Base-by-base conservation (phyloP, 2,888 invertebrate genomes). In the Eurytoma californica region DNA sequence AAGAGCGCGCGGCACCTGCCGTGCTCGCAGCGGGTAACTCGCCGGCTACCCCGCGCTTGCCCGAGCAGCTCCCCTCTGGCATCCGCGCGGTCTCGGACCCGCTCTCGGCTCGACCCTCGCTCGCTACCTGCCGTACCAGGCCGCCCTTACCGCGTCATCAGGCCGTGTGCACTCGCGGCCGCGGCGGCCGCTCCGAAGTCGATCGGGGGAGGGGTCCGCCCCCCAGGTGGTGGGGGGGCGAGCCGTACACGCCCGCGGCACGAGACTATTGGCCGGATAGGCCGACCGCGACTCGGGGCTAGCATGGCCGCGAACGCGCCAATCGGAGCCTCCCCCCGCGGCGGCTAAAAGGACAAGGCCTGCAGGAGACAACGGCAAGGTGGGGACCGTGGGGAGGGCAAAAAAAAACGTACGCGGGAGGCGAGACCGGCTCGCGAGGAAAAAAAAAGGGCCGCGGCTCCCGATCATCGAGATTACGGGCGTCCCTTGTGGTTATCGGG, bases 231-330 rank as follows among this genome's bases (percentile, higher is more conserved):
- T 13, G 58, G n/a, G 18, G 18, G 12, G 1, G 53, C 24, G 65
- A 1, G 60, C 79, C 13, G 70, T n/a, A 39, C 88, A 89, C 89
- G 89, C 90, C 89, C 88, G 86, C 88, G 86, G 85, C 4, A 28
- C 84, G 83, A 83, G 84, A 87, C 89, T 89, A 90, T 90, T 90
- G 90, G 90, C 90, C 88, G 86, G 89, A 90, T 90, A 88, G 85
- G 84, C 83, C 83, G 83, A 84, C 83, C 83, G 80, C 84, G 85
- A 85, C 86, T 85, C 86, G 87, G 87, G 87, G 85, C 89, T 88
- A 87, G 85, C 88, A 90, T 90, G 89, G 88, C 89, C 77, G 65
- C 85, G 87, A 89, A 87, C 88, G 86, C 86, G 89, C 90, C 90
- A 90, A 90, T 89, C 89, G 86, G 86, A 87, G 84, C 82, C 80